These are phyloP conservation scores for Brachypalpus laphriformis DNA, from an alignment of 2,888 invertebrate genomes.

Conservation along the genomic window DNA sequence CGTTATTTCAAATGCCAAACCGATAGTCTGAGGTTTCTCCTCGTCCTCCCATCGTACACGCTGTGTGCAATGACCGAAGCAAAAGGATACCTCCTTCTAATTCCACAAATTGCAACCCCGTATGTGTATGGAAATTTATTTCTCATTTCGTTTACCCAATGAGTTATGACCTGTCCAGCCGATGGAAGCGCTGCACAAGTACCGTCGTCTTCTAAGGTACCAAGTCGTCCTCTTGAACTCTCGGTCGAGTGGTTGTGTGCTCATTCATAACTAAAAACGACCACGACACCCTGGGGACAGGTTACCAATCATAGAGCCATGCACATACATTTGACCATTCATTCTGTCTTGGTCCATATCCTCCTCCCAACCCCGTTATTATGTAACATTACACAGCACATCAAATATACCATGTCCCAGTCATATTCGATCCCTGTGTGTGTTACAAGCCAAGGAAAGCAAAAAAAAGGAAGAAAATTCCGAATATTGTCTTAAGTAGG, in stretches of 20 bases:
- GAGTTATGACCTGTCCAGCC: constrained; percentile 66
- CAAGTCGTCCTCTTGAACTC: constrained; percentile 9
- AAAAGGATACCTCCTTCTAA: constrained; percentile 18
- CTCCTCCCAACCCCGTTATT: constrained; percentile 50
- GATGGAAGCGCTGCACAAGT: neutral
- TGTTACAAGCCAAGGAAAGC: neutral
- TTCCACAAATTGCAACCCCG: constrained; percentile 19
- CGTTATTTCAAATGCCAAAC: constrained; percentile 61
- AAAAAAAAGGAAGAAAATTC: constrained; percentile 20
- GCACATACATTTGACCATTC: constrained; percentile 62
- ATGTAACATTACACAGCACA: constrained; percentile 70
- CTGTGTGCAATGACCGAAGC: constrained; percentile 61
- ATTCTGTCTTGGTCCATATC: constrained; percentile 35
- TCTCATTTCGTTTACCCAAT: constrained; percentile 67
- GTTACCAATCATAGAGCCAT: constrained; percentile 72
- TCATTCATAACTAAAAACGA: constrained; percentile 60
- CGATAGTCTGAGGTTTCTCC: constrained; percentile 69
- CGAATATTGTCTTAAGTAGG: constrained; percentile 70
- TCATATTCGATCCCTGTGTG: constrained; percentile 19
- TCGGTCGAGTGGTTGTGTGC: constrained; percentile 31
- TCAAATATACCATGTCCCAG: constrained; percentile 60
- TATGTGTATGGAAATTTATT: constrained; percentile 60
- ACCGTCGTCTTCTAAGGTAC: constrained; percentile 36
- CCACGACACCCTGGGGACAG: constrained; percentile 74
- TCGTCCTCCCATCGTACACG: neutral